Evolutionary conservation across 2,888 invertebrate genomes (phyloP).

Genomic region (Acleris cristana): DNA sequence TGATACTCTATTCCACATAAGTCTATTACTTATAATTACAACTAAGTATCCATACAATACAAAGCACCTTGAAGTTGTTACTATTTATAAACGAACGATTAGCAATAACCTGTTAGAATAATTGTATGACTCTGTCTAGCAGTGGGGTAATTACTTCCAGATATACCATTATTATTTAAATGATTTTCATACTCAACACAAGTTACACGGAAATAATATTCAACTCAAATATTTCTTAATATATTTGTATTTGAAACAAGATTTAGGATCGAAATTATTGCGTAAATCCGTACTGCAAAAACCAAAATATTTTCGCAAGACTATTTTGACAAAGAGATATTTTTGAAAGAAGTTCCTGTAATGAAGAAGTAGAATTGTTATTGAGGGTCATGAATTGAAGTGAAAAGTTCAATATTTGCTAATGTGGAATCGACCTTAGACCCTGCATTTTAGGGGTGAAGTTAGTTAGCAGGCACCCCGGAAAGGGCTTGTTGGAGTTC

Average conservation of each 20-base stretch:
- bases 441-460: not conserved
- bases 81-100: not conserved
- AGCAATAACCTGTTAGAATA: not conserved
- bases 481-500: conserved; percentile 25
- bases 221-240: too few relatives aligned
- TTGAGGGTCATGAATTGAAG: conserved; percentile 35
- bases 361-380: conserved; percentile 31
- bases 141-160: not conserved
- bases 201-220: not conserved
- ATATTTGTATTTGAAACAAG: too few relatives aligned
- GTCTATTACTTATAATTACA: too few relatives aligned
- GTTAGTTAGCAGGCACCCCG: conserved; percentile 12
- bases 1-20: too few relatives aligned
- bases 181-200: not conserved
- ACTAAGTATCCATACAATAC: not conserved
- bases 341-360: conserved; percentile 26
- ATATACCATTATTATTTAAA: not conserved
- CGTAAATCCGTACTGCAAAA: not conserved
- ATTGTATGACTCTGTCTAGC: not conserved
- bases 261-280: too few relatives aligned
- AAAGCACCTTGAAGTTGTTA: not conserved
- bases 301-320: not conserved
- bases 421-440: not conserved
- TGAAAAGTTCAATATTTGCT: conserved; percentile 20
- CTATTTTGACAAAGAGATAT: conserved; percentile 4